phyloP scores from a whole-genome alignment of 1,140 invertebrate genomes.

The Steinernema feltiae region DNA sequence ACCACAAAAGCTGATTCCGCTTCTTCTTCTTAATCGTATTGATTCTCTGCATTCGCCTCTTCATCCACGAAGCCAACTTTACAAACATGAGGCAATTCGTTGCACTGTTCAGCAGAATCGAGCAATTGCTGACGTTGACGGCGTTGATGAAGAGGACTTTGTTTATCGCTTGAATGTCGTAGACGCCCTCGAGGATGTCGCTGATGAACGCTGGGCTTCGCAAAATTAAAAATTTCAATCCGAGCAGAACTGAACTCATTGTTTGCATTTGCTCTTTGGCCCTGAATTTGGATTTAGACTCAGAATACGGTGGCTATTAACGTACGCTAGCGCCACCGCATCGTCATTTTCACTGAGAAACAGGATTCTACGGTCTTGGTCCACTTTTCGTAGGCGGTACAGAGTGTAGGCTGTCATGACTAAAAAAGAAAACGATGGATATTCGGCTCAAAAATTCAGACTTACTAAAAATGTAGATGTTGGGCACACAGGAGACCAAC shows the following conservation, averaged over 20 bases:
- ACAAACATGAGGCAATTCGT: background rate
- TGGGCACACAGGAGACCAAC: background rate
- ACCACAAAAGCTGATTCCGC: background rate
- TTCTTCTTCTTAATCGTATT: constrained; percentile 4
- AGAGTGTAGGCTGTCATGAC: background rate
- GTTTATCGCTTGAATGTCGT: background rate
- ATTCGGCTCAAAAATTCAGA: background rate
- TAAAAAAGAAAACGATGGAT: background rate
- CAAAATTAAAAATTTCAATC: background rate
- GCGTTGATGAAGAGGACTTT: background rate
- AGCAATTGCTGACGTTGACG: background rate
- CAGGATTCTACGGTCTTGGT: background rate
- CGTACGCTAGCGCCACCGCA: no score
- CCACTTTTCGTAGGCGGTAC: background rate
- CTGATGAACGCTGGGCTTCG: background rate
- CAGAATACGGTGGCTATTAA: no score
- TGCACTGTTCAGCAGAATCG: background rate
- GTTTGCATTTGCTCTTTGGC: background rate
- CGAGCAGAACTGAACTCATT: background rate
- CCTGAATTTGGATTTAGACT: no score
- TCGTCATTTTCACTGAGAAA: background rate
- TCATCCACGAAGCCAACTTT: background rate
- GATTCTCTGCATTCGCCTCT: background rate
- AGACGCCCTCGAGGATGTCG: background rate
- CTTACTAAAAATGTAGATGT: background rate